These are phyloP conservation scores for Neodontobutis hainanensis DNA, from an alignment of 2,113 vertebrate species.

Conservation along the genomic window DNA sequence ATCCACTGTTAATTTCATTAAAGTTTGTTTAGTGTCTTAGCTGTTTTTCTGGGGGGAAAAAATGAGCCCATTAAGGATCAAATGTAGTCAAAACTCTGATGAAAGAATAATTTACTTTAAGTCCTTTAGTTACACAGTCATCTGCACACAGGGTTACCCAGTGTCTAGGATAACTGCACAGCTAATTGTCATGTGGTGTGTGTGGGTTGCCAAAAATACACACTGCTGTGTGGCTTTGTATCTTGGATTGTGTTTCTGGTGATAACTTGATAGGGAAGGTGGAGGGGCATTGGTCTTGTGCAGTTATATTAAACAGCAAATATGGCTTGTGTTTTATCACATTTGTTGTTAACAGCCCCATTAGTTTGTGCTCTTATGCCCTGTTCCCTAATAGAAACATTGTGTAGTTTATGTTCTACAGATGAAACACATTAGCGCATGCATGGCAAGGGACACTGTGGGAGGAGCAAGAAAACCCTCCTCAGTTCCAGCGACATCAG, in stretches of 20 bases:
- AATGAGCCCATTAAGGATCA: too few relatives aligned
- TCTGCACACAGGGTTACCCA: constrained; percentile 54
- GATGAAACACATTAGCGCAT: constrained; percentile 97
- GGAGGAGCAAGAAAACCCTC: constrained; percentile 69
- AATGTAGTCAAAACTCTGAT: too few relatives aligned
- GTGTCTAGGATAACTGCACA: constrained; percentile 62
- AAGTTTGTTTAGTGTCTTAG: too few relatives aligned
- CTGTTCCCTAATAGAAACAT: constrained; percentile 55
- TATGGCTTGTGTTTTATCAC: constrained; percentile 69
- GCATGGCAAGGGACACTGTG: constrained; percentile 94
- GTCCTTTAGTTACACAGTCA: constrained; percentile 51
- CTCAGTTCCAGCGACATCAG: constrained; percentile 95
- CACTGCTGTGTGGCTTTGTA: constrained; percentile 56
- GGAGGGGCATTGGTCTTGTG: constrained; percentile 50
- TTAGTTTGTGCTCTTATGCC: constrained; percentile 49
- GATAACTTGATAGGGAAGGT: constrained; percentile 55
- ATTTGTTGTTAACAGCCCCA: constrained; percentile 63
- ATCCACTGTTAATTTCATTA: too few relatives aligned
- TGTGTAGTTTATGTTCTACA: constrained; percentile 92
- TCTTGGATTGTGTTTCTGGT: constrained; percentile 63
- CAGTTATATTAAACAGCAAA: constrained; percentile 69
- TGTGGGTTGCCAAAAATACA: constrained; percentile 62
- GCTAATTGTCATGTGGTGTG: constrained; percentile 69
- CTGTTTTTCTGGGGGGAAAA: too few relatives aligned
- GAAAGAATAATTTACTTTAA: not conserved